phyloP scores from a whole-genome alignment of 2,888 invertebrate species.

The Metellina segmentata region DNA sequence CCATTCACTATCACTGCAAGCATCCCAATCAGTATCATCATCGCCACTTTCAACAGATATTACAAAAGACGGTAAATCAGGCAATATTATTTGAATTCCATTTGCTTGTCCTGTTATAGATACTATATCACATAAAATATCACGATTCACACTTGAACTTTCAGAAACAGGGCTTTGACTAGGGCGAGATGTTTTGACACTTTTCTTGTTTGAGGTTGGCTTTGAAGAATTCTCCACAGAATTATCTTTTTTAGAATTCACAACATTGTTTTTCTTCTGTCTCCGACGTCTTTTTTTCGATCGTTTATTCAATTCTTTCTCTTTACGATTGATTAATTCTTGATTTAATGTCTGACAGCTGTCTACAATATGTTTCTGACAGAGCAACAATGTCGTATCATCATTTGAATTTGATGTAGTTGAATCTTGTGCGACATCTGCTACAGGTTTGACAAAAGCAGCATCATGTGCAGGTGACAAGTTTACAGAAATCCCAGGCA shows the following conservation, averaged over 20 bases:
- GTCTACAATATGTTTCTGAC: not conserved
- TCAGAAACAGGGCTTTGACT: not conserved
- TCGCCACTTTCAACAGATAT: slow-evolving; percentile 49
- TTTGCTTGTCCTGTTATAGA: slow-evolving; percentile 1
- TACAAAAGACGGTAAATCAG: slow-evolving; percentile 45
- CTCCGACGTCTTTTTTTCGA: slow-evolving; percentile 57
- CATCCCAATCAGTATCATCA: slow-evolving; percentile 62
- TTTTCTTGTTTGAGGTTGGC: not conserved
- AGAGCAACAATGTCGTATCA: not conserved
- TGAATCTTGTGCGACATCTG: not conserved
- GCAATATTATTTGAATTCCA: slow-evolving; percentile 17
- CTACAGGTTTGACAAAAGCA: not conserved
- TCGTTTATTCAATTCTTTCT: slow-evolving; percentile 44
- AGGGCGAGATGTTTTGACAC: not conserved
- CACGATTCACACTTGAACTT: not conserved
- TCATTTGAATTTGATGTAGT: not conserved
- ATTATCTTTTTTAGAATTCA: not conserved
- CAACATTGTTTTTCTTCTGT: slow-evolving; percentile 32
- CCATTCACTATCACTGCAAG: slow-evolving; percentile 48
- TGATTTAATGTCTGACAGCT: slow-evolving; percentile 9
- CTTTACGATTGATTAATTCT: slow-evolving; percentile 54
- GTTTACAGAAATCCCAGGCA: not conserved
- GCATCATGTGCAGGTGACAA: not conserved
- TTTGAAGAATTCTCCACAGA: no score
- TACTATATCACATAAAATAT: slow-evolving; percentile 45